A percentile compares a stretch with the other conserved stretches of the same genome.
Conservation (phyloP, 2,888 invertebrate genomes). For the Sesia apiformis region DNA sequence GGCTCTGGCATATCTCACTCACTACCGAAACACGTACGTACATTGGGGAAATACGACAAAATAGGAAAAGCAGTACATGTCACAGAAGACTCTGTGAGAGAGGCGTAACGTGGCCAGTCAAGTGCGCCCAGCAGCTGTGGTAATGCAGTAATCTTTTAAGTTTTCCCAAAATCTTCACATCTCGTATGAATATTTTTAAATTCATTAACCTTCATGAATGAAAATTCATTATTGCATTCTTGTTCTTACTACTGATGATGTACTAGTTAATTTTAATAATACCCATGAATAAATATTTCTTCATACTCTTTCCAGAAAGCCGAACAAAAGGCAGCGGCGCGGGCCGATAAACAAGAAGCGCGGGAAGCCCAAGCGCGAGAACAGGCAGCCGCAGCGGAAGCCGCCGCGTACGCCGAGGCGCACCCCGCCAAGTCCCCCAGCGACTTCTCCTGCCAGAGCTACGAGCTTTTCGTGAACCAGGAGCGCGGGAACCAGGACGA, state of each 20-base stretch:
- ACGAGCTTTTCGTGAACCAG: slow-evolving; percentile 92
- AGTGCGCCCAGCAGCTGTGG: too few relatives aligned
- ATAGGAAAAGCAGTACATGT: too few relatives aligned
- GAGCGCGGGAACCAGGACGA: slow-evolving; percentile 92
- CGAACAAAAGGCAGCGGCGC: slow-evolving; percentile 84
- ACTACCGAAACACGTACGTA: too few relatives aligned
- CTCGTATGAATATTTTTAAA: neutral
- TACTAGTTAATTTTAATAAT: neutral
- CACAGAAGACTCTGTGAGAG: too few relatives aligned
- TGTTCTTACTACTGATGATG: too few relatives aligned
- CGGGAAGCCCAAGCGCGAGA: slow-evolving; percentile 76
- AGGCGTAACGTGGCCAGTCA: too few relatives aligned
- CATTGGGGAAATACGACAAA: too few relatives aligned
- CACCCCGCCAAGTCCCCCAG: slow-evolving; percentile 91
- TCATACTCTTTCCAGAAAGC: slow-evolving; percentile 78
- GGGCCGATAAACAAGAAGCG: slow-evolving; percentile 77
- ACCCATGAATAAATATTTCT: too few relatives aligned
- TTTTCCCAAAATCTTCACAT: too few relatives aligned
- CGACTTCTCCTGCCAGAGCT: slow-evolving; percentile 92
- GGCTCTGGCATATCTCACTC: too few relatives aligned
- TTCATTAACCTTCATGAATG: neutral
- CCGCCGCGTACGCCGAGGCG: slow-evolving; percentile 75
- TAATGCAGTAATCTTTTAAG: too few relatives aligned
- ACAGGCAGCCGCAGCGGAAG: slow-evolving; percentile 77
- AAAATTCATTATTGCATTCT: too few relatives aligned